A percentile compares a stretch with the other conserved stretches of the same genome.
Conservation (phyloP, 1,140 invertebrate genomes). For the Leptopilina clavipes region DNA sequence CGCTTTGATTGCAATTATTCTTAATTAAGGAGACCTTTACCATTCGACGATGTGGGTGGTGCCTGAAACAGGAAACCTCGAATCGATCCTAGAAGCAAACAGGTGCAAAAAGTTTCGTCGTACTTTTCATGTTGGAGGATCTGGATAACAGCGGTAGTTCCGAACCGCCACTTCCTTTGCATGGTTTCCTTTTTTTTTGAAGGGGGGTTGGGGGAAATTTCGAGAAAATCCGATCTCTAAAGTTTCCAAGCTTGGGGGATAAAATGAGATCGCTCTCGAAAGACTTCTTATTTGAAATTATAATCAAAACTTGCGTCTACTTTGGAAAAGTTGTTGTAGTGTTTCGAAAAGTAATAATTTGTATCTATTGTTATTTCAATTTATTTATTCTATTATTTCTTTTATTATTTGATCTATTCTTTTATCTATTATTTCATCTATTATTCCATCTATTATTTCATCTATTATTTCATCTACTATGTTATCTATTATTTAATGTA, state of each 20-base stretch:
- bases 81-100: constrained; percentile 16
- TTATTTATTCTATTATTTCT: no score
- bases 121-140: background rate
- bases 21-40: background rate
- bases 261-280: background rate
- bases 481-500: no score
- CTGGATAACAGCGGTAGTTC: background rate
- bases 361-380: no score
- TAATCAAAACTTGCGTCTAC: background rate
- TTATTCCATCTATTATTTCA: no score
- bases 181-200: background rate
- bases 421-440: no score
- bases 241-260: background rate
- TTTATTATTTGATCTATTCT: no score
- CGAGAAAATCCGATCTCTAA: background rate
- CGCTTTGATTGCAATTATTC: constrained; percentile 1
- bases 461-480: no score
- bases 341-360: no score
- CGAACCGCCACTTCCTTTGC: constrained; percentile 13
- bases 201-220: no score
- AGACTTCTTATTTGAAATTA: background rate
- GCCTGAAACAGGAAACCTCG: background rate
- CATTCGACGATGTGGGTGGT: background rate
- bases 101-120: constrained; percentile 13
- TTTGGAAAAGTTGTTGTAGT: background rate